These are phyloP conservation scores for Procavia capensis DNA, from an alignment of 2,113 vertebrate genomes.

Conservation along the genomic window DNA sequence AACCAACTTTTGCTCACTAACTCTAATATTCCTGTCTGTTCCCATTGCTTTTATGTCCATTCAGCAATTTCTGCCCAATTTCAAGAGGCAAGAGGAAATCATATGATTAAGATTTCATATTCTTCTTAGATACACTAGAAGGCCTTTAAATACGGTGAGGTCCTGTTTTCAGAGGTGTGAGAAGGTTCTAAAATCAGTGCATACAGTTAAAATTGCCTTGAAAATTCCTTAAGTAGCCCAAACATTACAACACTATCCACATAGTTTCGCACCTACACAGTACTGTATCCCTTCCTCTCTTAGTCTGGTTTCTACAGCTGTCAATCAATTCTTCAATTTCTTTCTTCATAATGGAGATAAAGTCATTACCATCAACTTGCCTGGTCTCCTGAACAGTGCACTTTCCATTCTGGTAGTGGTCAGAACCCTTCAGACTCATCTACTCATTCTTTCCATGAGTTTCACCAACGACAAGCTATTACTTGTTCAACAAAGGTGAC, in stretches of 20 bases:
- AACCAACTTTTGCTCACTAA: neutral
- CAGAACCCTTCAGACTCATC: neutral
- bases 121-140: neutral
- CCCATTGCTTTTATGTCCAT: neutral
- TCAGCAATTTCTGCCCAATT: neutral
- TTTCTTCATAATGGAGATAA: neutral
- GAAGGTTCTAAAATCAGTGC: neutral
- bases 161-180: neutral
- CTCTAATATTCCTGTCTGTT: neutral
- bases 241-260: neutral
- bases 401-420: neutral
- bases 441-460: neutral
- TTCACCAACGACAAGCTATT: neutral
- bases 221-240: neutral
- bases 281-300: neutral
- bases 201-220: neutral
- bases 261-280: neutral
- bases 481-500: neutral
- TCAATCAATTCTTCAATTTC: constrained; percentile 9
- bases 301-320: neutral
- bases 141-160: neutral
- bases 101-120: neutral
- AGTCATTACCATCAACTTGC: neutral
- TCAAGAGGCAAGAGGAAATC: neutral
- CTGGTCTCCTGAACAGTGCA: neutral